Evolutionary conservation across 2,888 invertebrate species (phyloP), one percentile per base, ranked within the genome.

Genomic region (Spilosoma lubricipeda): DNA sequence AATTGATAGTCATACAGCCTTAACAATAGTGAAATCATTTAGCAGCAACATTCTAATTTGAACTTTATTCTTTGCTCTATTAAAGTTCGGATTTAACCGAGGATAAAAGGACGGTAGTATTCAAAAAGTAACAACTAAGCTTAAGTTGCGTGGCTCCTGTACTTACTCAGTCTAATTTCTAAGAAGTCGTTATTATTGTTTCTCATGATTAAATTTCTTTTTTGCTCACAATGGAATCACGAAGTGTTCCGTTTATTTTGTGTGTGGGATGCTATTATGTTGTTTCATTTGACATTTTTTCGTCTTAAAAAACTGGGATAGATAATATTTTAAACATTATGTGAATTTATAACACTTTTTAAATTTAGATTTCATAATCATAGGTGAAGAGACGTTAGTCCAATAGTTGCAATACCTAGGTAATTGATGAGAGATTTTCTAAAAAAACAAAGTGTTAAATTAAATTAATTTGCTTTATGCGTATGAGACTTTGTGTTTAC

Each of bases 151-250:
- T 95, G 95, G 95, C 95, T 95, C 91, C 95, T 90, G 95, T 93
- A 95, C 92, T 95, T 95, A 95, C 94, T 89, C 90, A 90, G 90
- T 92, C 94, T 94, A 94, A 94, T 95, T 95, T 95, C 93, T 94
- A 88, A 93, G 95, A 92, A 93, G 92, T 93, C 92, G 89, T 93
- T 93, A 95, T 94, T 95, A 95, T 94, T 95, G 94, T 95, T 95
- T 95, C 95, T 94, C 95, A 95, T 95, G 94, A 95, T 95, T 95
- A 95, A 95, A 93, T 95, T 95, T 94, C 94, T 95, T 95, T 95
- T 94, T 94, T 93, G 93, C 92, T 89, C 85, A 93, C 93, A 93
- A 92, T 94, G 87, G 90, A 91, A 91, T 92, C 90, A 92, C 88
- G 91, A 88, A 88, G 89, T 91, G 89, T 91, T 89, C 87, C 89